phyloP scores from a whole-genome alignment of 1,140 invertebrate genomes.

The Eubasilissa regina region DNA sequence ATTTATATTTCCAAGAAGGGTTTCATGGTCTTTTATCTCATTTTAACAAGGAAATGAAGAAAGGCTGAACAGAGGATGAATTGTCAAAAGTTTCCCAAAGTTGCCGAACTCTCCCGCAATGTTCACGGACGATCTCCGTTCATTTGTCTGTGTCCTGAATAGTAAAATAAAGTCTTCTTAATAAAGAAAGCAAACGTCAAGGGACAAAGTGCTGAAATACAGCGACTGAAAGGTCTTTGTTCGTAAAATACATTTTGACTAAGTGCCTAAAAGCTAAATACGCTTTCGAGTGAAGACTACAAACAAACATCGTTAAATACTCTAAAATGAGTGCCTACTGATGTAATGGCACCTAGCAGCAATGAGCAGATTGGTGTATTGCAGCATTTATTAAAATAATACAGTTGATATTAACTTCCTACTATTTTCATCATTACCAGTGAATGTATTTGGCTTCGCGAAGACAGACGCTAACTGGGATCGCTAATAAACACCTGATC shows the following conservation, averaged over 20 bases:
- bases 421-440: background rate
- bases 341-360: too few species aligned
- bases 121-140: slow-evolving; percentile 49
- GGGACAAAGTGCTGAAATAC: too few species aligned
- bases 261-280: slow-evolving; percentile 16
- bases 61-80: slow-evolving; percentile 15
- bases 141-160: slow-evolving; percentile 57
- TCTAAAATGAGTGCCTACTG: too few species aligned
- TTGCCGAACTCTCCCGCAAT: slow-evolving; percentile 7
- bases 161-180: slow-evolving; percentile 38
- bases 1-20: too few species aligned
- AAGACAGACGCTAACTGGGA: background rate
- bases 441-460: background rate
- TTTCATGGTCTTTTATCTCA: too few species aligned
- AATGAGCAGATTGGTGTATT: too few species aligned
- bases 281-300: background rate
- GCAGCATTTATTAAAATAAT: too few species aligned
- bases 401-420: too few species aligned
- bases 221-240: too few species aligned
- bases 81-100: slow-evolving; percentile 43
- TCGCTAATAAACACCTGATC: slow-evolving; percentile 25
- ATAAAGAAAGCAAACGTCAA: background rate
- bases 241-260: background rate
- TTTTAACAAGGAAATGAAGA: slow-evolving; percentile 5
- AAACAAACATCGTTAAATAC: background rate